phyloP scores from a whole-genome alignment of 2,797 vertebrate species.

The Pelodytes ibericus region DNA sequence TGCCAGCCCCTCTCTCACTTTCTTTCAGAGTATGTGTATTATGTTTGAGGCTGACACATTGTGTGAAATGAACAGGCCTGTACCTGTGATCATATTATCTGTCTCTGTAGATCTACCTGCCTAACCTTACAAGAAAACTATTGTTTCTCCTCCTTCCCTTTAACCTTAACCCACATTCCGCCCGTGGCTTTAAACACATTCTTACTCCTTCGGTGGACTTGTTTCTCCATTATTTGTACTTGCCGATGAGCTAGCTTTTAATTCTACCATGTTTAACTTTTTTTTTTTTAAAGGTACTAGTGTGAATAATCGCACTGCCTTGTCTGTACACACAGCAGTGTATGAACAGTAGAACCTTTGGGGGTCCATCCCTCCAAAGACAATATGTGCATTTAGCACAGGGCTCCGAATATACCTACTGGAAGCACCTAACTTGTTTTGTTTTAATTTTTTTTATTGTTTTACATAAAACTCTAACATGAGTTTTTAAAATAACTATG shows the following conservation, averaged over 20 bases:
- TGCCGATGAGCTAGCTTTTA: no score
- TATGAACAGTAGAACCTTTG: no score
- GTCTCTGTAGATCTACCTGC: slow-evolving; percentile 2
- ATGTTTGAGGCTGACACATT: not conserved
- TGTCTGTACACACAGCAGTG: slow-evolving; percentile 7
- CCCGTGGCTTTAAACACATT: not conserved
- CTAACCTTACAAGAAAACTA: not conserved
- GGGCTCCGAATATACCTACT: no score
- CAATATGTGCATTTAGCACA: no score
- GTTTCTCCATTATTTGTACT: not conserved
- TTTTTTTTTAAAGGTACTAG: not conserved
- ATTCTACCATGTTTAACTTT: no score
- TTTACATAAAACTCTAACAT: no score
- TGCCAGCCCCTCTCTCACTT: not conserved
- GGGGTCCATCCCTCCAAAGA: no score
- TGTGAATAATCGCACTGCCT: slow-evolving; percentile 1
- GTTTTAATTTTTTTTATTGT: no score
- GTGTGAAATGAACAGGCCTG: slow-evolving; percentile 12
- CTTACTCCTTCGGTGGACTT: not conserved
- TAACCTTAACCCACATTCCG: no score
- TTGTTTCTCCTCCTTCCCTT: slow-evolving; percentile 12
- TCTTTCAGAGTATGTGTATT: not conserved
- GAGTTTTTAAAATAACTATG: no score
- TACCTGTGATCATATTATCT: slow-evolving; percentile 21
- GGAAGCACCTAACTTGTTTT: no score